Conservation (phyloP, 2,797 vertebrate species). For the Rhincodon typus region DNA sequence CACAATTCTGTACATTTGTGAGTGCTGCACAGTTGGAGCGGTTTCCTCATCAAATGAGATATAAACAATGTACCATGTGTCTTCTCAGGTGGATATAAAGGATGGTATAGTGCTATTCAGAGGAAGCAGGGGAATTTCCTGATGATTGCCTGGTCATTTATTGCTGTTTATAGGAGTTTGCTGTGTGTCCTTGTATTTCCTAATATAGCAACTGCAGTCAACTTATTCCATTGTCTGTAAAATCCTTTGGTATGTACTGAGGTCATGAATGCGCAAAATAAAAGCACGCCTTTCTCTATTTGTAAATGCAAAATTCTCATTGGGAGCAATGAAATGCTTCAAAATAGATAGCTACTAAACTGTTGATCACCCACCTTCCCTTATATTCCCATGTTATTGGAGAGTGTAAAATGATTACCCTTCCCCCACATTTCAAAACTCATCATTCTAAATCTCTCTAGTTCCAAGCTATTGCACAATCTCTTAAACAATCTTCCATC, state of each 20-base stretch:
- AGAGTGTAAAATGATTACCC: too few species aligned
- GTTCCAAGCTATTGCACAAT: neutral
- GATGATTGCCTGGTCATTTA: neutral
- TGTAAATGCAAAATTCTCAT: neutral
- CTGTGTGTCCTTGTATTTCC: neutral
- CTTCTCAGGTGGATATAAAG: neutral
- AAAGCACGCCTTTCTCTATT: neutral
- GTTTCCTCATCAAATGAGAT: neutral
- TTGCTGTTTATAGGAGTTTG: neutral
- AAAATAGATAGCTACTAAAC: neutral
- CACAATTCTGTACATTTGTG: neutral
- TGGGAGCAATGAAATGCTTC: neutral
- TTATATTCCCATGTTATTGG: neutral
- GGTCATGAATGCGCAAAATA: neutral
- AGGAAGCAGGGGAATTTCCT: neutral
- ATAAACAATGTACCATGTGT: neutral
- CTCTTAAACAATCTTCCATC: neutral
- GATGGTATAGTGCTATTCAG: neutral
- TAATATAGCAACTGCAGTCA: neutral
- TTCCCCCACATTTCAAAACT: too few species aligned
- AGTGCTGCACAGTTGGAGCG: neutral
- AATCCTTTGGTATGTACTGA: neutral
- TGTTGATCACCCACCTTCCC: neutral
- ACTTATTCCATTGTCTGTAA: neutral
- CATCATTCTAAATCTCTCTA: neutral